Evolutionary conservation across 2,113 vertebrate species (phyloP).

Genomic region (Istiophorus platypterus): DNA sequence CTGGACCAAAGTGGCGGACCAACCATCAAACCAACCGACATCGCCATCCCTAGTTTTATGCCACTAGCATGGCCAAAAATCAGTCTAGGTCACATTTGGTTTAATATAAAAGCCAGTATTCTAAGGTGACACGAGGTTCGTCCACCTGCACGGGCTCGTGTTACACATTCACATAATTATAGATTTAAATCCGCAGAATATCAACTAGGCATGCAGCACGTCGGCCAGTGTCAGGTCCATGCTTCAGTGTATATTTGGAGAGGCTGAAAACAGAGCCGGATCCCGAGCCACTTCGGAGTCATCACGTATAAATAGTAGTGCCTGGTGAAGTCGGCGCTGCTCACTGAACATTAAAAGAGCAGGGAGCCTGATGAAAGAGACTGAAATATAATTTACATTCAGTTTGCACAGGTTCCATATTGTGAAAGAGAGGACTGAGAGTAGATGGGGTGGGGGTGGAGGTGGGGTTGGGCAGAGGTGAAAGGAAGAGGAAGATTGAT

Average conservation of each 20-base stretch:
- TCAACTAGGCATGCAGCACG: constrained; percentile 33
- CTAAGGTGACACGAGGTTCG: constrained; percentile 29
- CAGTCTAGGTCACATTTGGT: background rate
- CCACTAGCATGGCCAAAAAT: no score
- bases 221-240: constrained; percentile 43
- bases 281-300: constrained; percentile 47
- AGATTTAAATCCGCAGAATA: constrained; percentile 62
- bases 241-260: constrained; percentile 62
- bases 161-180: constrained; percentile 63
- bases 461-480: constrained; percentile 32
- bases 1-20: background rate
- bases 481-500: constrained; percentile 55
- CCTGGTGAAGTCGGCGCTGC: constrained; percentile 54
- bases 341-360: constrained; percentile 56
- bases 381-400: constrained; percentile 80
- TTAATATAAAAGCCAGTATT: constrained; percentile 7
- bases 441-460: constrained; percentile 20
- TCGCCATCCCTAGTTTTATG: no score
- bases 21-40: background rate
- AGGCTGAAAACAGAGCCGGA: constrained; percentile 69
- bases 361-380: constrained; percentile 79
- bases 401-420: constrained; percentile 36
- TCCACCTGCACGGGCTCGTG: constrained; percentile 32
- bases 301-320: constrained; percentile 73
- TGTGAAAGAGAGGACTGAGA: constrained; percentile 41